A percentile compares a stretch with the other conserved stretches of the same genome.
Conservation (phyloP, 1,140 invertebrate genomes). For the Maniola jurtina region DNA sequence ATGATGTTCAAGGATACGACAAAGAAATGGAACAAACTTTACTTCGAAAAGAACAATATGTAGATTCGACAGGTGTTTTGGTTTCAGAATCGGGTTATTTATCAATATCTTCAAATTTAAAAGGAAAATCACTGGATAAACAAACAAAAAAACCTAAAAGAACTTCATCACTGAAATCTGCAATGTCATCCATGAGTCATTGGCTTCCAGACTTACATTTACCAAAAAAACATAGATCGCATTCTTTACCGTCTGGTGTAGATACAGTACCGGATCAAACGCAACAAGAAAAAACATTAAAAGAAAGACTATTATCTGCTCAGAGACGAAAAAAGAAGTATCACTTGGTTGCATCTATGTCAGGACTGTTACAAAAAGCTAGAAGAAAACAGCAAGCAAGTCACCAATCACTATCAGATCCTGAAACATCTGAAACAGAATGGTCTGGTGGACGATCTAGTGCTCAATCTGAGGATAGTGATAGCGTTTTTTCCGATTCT, state of each 20-base stretch:
- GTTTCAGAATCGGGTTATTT: conserved; percentile 92
- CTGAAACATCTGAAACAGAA: conserved; percentile 88
- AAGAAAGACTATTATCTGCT: conserved; percentile 68
- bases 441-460: conserved; percentile 84
- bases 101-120: conserved; percentile 85
- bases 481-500: conserved; percentile 84
- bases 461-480: conserved; percentile 84
- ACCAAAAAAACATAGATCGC: conserved; percentile 87
- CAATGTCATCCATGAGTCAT: conserved; percentile 88
- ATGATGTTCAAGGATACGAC: conserved; percentile 73
- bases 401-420: conserved; percentile 85
- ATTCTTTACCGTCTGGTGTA: conserved; percentile 87
- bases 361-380: conserved; percentile 88
- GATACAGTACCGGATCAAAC: conserved; percentile 75
- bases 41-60: conserved; percentile 64
- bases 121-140: conserved; percentile 80
- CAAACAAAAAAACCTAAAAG: conserved; percentile 83
- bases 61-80: conserved; percentile 82
- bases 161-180: conserved; percentile 87
- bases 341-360: conserved; percentile 87
- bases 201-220: conserved; percentile 91
- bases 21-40: conserved; percentile 62
- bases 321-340: conserved; percentile 87
- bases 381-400: conserved; percentile 82
- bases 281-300: conserved; percentile 72